Evolutionary conservation across 2,797 vertebrate species (phyloP).

Genomic region (Bucorvus abyssinicus): DNA sequence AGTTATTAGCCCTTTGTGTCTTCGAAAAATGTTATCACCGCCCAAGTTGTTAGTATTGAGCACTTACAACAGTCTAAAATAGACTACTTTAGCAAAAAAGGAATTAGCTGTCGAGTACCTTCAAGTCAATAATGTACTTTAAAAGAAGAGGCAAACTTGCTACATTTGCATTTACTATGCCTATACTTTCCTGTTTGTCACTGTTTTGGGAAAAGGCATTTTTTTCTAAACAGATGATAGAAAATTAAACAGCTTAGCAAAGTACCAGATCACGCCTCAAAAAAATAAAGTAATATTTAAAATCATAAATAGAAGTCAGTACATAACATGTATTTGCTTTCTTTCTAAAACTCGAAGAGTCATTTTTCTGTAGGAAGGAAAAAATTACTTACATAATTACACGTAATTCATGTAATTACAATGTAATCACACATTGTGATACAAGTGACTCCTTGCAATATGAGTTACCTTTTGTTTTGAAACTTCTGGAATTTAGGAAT

Average conservation of each 20-base stretch:
- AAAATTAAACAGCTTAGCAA: not conserved
- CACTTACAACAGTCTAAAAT: not conserved
- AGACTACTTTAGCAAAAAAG: not conserved
- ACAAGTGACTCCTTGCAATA: not conserved
- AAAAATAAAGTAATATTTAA: not conserved
- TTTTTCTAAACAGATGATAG: not conserved
- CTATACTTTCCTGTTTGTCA: not conserved
- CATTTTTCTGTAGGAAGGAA: not conserved
- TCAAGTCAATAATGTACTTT: not conserved
- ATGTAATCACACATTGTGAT: not conserved
- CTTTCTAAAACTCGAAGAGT: not conserved
- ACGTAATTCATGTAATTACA: not conserved
- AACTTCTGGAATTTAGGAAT: not conserved
- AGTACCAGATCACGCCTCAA: not conserved
- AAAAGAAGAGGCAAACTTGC: not conserved
- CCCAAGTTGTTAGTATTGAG: not conserved
- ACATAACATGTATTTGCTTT: not conserved
- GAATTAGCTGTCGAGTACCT: not conserved
- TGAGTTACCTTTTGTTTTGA: not conserved
- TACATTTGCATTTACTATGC: not conserved
- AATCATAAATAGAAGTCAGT: not conserved
- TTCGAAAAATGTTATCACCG: not conserved
- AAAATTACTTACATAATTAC: not conserved
- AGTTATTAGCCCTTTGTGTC: not conserved
- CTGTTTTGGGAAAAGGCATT: not conserved